A percentile compares a stretch with the other conserved stretches of the same genome.
Evolutionary conservation across 2,113 vertebrate species (phyloP).

Genomic region (Poeciliopsis retropinna): DNA sequence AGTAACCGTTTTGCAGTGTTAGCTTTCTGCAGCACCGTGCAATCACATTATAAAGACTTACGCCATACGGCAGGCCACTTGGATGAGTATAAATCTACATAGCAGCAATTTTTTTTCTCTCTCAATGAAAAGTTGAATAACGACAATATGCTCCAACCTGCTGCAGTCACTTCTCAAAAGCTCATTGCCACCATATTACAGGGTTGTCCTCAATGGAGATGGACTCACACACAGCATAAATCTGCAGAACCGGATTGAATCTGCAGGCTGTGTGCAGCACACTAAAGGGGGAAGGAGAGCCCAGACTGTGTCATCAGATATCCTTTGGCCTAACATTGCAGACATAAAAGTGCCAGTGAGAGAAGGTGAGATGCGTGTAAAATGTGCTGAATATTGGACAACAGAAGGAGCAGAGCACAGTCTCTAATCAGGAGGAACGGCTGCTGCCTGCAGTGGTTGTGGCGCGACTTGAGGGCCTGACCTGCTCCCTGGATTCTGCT

Average conservation of each 20-base stretch:
- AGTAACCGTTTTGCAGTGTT: constrained; percentile 53
- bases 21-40: constrained; percentile 50
- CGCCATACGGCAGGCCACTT: constrained; percentile 47
- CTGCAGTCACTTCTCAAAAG: constrained; percentile 43
- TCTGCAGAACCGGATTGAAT: constrained; percentile 41
- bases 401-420: constrained; percentile 56
- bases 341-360: constrained; percentile 47
- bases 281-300: constrained; percentile 11
- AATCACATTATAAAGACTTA: constrained; percentile 62
- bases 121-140: constrained; percentile 53
- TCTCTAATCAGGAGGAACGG: constrained; percentile 52
- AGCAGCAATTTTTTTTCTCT: constrained; percentile 30
- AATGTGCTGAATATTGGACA: constrained; percentile 53
- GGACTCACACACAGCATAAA: constrained; percentile 24
- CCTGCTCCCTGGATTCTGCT: constrained; percentile 61
- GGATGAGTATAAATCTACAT: constrained; percentile 61
- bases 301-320: constrained; percentile 40
- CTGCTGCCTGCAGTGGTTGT: constrained; percentile 7
- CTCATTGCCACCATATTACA: constrained; percentile 33
- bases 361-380: constrained; percentile 56
- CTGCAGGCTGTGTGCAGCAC: neutral
- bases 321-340: constrained; percentile 54
- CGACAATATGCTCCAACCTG: constrained; percentile 48
- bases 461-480: constrained; percentile 32
- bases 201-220: constrained; percentile 17